Base-by-base conservation (phyloP, 2,888 invertebrate genomes). In the Machimus atricapillus region DNA sequence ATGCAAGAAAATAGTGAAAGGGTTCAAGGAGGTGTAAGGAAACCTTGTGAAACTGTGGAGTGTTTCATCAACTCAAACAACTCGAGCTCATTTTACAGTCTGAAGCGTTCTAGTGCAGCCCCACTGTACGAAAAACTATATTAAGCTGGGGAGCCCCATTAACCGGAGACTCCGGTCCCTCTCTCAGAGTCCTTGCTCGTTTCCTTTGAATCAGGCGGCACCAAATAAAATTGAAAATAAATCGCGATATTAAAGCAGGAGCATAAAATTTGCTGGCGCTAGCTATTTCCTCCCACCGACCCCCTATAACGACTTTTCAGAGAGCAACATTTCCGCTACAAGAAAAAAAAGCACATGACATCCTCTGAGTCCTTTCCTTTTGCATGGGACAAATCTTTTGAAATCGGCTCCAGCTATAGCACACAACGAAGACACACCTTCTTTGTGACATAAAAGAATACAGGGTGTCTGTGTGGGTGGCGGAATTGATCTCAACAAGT, bases 401-500 rank as follows among this genome's bases (percentile, higher is more conserved):
- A 66, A 66, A 23, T 27, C 23, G 12, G 27, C 66, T 19, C 23
- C 19, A 12, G 12, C 12, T 19, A 56, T 19, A 56, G 8, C n/a
- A 19, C 56, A 56, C 56, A 9, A 56, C 8, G 19, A 56, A 56
- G 19, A 8, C 56, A 56, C 56, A 19, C 56, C 56, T 56, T 56
- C 9, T 9, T 56, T 19, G 19, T n/a, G 56, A 8, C 43, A 46
- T 3, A 19, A 9, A 56, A 23, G 23, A 19, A 23, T 12, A 0
- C 2, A 3, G n/a, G 66, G 27, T 27, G 12, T 8, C 23, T 19
- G 23, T 23, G 8, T 12, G 66, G 66, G 66, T 66, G 27, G 23
- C 14, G 31, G 52, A 52, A 79, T 79, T 56, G 79, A 79, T 79
- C 52, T 79, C 79, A 79, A 79, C 52, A 79, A 79, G 79, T 79